Percentiles rank a stretch among this genome's conserved stretches.
Conservation (phyloP, 2,797 vertebrate genomes). For the Gobio occitaniae region DNA sequence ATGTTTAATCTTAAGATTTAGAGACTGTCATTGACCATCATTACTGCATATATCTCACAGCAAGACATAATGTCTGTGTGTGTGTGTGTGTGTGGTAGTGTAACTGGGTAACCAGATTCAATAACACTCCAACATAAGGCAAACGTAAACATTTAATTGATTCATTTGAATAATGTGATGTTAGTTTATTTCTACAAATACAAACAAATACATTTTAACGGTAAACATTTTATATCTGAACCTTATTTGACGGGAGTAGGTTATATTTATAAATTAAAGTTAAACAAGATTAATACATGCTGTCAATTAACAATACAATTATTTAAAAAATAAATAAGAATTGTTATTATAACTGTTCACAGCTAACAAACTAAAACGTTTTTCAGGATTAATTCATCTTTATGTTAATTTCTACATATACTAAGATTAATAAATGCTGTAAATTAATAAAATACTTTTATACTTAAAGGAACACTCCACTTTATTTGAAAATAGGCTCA, state of each 20-base stretch:
- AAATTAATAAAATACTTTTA: no score
- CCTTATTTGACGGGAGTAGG: background rate
- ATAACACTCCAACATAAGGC: background rate
- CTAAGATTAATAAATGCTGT: no score
- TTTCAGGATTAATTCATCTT: no score
- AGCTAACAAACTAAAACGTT: no score
- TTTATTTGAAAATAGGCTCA: no score
- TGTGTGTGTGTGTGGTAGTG: background rate
- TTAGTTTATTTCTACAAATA: background rate
- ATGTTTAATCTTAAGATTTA: constrained; percentile 49
- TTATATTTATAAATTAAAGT: background rate
- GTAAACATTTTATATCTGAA: background rate
- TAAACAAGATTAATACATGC: no score
- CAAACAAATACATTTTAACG: background rate
- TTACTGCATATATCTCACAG: background rate
- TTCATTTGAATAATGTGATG: background rate
- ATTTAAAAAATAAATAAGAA: no score
- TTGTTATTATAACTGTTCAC: no score
- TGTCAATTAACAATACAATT: no score
- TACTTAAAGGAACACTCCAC: no score
- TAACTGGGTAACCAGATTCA: background rate
- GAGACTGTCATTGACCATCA: constrained; percentile 8
- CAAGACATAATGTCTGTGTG: background rate
- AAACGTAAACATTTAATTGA: background rate
- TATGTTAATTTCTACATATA: no score